These are phyloP conservation scores for Paratrypauchen microcephalus DNA, from an alignment of 2,797 vertebrate species.

Conservation along the genomic window DNA sequence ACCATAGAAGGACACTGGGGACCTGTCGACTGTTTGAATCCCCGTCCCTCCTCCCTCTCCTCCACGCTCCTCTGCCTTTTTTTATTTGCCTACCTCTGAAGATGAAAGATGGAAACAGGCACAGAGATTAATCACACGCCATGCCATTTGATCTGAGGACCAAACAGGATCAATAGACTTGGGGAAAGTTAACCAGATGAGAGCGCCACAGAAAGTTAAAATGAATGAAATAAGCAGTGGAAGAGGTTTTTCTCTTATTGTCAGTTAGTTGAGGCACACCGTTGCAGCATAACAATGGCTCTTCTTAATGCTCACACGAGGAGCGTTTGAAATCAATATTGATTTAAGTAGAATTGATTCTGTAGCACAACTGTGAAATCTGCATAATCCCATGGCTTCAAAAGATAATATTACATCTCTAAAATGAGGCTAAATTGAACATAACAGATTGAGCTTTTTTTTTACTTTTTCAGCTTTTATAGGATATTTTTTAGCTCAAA, in stretches of 20 bases:
- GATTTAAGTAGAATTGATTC: slow-evolving; percentile 70
- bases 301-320: slow-evolving; percentile 39
- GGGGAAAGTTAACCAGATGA: slow-evolving; percentile 57
- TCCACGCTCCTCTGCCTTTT: slow-evolving; percentile 35
- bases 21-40: slow-evolving; percentile 57
- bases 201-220: slow-evolving; percentile 57
- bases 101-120: slow-evolving; percentile 71
- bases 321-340: slow-evolving; percentile 63
- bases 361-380: slow-evolving; percentile 45
- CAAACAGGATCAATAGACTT: slow-evolving; percentile 72
- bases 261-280: slow-evolving; percentile 40
- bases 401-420: slow-evolving; percentile 36
- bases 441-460: slow-evolving; percentile 37
- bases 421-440: slow-evolving; percentile 35
- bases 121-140: slow-evolving; percentile 74
- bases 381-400: slow-evolving; percentile 44
- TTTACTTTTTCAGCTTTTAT: slow-evolving; percentile 26
- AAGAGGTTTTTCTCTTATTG: slow-evolving; percentile 35
- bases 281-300: slow-evolving; percentile 54
- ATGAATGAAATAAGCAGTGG: slow-evolving; percentile 43
- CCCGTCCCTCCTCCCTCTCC: slow-evolving; percentile 13
- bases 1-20: slow-evolving; percentile 49
- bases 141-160: slow-evolving; percentile 77
- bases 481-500: slow-evolving; percentile 29
- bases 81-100: slow-evolving; percentile 63